These are phyloP conservation scores for Galleria mellonella DNA, from an alignment of 1,140 invertebrate species.

Conservation along the genomic window DNA sequence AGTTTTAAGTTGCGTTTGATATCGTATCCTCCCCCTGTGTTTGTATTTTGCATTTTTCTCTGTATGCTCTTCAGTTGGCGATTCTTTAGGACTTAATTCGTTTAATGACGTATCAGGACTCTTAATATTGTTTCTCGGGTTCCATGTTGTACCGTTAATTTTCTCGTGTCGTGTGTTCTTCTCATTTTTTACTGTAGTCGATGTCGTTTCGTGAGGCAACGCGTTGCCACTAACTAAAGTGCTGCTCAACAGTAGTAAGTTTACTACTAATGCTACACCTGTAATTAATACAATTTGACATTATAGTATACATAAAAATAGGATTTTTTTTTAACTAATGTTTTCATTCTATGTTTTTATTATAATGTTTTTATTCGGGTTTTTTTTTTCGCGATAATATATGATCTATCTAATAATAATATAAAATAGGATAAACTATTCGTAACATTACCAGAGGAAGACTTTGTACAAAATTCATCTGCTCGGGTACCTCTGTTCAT, in stretches of 20 bases:
- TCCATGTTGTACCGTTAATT: constrained; percentile 32
- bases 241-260: constrained; percentile 55
- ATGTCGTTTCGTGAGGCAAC: constrained; percentile 38
- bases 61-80: constrained; percentile 49
- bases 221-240: constrained; percentile 35
- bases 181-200: constrained; percentile 32
- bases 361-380: no score
- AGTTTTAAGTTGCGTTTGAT: constrained; percentile 36
- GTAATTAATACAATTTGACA: constrained; percentile 19
- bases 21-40: constrained; percentile 58
- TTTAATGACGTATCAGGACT: constrained; percentile 48
- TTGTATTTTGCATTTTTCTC: constrained; percentile 67
- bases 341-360: no score
- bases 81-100: constrained; percentile 55
- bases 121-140: constrained; percentile 30
- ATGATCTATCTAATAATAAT: no score
- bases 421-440: no score
- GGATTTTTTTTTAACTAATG: not conserved
- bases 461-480: no score
- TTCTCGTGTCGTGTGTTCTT: constrained; percentile 28
- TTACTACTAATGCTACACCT: constrained; percentile 64
- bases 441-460: no score
- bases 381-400: no score
- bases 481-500: no score
- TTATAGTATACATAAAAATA: not conserved